Conservation (phyloP, 1,140 invertebrate genomes). For the Vanessa tameamea region DNA sequence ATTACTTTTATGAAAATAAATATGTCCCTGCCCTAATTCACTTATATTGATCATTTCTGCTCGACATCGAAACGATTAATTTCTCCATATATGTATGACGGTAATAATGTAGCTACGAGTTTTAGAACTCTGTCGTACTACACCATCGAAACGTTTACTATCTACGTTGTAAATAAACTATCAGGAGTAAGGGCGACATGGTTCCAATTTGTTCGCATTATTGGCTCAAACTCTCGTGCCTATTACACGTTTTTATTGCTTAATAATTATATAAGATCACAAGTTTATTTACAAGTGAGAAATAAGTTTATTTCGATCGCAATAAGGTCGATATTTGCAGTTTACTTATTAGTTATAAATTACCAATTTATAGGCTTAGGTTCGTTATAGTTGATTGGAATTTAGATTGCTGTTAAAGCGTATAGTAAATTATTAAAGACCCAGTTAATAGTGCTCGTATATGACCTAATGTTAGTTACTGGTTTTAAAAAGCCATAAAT, state of each 20-base stretch:
- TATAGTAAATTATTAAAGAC: conserved; percentile 20
- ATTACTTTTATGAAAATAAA: conserved; percentile 4
- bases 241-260: conserved; percentile 7
- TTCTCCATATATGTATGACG: conserved; percentile 18
- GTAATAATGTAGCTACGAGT: neutral
- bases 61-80: conserved; percentile 17
- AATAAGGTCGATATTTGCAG: neutral
- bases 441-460: conserved; percentile 20
- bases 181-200: neutral
- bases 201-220: conserved; percentile 7
- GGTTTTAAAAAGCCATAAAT: neutral
- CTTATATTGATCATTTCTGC: conserved; percentile 21
- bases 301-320: neutral
- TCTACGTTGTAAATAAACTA: neutral
- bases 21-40: conserved; percentile 25
- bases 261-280: conserved; percentile 3
- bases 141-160: neutral
- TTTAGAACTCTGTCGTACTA: conserved; percentile 1
- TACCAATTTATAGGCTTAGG: neutral
- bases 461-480: conserved; percentile 16
- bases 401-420: conserved; percentile 7
- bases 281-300: neutral
- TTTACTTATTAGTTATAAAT: neutral
- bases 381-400: conserved; percentile 10
- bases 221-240: neutral